Evolutionary conservation across 35 echinoderm and acorn worm species (phyloP).

Genomic region (Amphiura filiformis): DNA sequence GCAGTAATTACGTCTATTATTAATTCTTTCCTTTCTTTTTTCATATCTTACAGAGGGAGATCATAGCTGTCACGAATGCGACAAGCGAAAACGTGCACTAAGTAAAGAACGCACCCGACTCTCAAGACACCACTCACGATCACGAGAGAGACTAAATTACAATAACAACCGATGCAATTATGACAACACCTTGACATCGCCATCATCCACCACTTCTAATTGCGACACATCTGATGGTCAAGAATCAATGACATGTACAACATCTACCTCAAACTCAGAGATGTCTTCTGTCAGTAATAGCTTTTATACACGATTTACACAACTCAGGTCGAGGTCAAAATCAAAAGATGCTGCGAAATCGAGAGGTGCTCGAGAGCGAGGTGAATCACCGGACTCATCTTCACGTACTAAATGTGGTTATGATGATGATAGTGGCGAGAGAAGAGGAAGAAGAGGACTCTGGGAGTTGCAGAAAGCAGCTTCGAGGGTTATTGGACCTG

Average conservation of each 20-base stretch:
- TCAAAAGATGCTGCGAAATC: background rate
- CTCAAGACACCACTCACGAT: conserved; percentile 6
- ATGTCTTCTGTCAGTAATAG: conserved; percentile 7
- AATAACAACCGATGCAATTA: background rate
- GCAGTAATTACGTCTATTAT: background rate
- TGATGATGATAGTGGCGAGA: background rate
- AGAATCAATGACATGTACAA: background rate
- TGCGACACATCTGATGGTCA: background rate
- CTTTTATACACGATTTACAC: background rate
- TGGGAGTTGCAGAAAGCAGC: background rate
- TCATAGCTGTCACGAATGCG: conserved; percentile 21
- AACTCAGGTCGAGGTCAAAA: background rate
- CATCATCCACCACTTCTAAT: conserved; percentile 3
- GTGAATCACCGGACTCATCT: background rate
- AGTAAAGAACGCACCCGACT: background rate
- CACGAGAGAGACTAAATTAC: conserved; percentile 16
- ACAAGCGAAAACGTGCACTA: conserved; percentile 12
- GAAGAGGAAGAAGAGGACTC: background rate
- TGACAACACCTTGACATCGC: background rate
- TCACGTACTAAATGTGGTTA: background rate
- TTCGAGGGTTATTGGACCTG: background rate
- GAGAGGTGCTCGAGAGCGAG: background rate
- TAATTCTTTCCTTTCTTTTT: background rate
- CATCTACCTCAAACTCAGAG: background rate
- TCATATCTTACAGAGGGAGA: conserved; percentile 8